Evolutionary conservation across 2,113 vertebrate genomes (phyloP).

Genomic region (Datnioides undecimradiatus): DNA sequence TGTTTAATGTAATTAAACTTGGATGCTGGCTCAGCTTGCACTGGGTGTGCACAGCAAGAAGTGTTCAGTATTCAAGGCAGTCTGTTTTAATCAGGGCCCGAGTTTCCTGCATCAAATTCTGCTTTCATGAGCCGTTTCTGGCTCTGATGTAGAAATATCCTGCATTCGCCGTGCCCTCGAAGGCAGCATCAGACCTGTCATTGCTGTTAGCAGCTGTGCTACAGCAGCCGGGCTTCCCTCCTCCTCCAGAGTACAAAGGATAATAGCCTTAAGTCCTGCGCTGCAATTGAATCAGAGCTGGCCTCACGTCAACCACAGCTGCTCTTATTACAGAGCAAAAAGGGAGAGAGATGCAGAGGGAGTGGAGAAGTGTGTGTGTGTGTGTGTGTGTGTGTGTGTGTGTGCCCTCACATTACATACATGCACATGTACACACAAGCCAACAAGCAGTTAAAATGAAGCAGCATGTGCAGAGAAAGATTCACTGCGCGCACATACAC

Average conservation of each 20-base stretch:
- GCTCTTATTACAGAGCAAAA: slow-evolving; percentile 79
- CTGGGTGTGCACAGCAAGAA: not conserved
- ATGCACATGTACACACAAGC: slow-evolving; percentile 23
- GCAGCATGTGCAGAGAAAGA: slow-evolving; percentile 30
- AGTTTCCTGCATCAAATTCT: not conserved
- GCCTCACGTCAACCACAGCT: slow-evolving; percentile 80
- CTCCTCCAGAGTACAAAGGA: slow-evolving; percentile 58
- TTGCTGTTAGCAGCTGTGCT: slow-evolving; percentile 69
- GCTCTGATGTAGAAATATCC: not conserved
- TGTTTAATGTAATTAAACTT: too few species aligned
- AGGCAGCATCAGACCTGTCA: slow-evolving; percentile 38
- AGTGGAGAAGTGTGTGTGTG: slow-evolving; percentile 14
- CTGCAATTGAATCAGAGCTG: slow-evolving; percentile 81
- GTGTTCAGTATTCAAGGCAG: too few species aligned
- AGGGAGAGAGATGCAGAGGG: slow-evolving; percentile 52
- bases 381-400: slow-evolving; percentile 29
- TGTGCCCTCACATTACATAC: slow-evolving; percentile 15
- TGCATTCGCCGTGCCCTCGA: not conserved
- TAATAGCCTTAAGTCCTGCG: slow-evolving; percentile 76
- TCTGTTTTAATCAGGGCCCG: not conserved
- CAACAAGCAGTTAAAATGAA: slow-evolving; percentile 51
- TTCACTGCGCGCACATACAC: not conserved
- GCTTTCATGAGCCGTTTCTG: not conserved
- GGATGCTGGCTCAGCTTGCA: too few species aligned
- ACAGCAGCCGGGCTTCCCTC: slow-evolving; percentile 52